A percentile compares a stretch with the other conserved stretches of the same genome.
phyloP scores from a whole-genome alignment of 2,888 invertebrate genomes.

The Agonum fuliginosum region DNA sequence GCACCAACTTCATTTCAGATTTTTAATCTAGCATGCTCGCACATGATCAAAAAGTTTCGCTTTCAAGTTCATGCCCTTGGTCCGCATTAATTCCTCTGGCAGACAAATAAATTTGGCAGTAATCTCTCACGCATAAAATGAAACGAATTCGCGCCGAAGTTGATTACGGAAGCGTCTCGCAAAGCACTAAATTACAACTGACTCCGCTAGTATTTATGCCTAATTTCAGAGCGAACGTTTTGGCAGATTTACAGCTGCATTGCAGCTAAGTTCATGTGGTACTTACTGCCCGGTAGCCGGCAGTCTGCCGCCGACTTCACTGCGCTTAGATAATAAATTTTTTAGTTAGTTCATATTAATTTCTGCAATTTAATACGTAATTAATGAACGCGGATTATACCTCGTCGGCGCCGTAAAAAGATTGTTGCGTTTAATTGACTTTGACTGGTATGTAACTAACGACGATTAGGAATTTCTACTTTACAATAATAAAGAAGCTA shows the following conservation, averaged over 20 bases:
- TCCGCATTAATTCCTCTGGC: background rate
- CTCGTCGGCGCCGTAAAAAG: conserved; percentile 1
- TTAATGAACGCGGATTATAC: conserved; percentile 17
- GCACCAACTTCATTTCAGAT: too few relatives aligned
- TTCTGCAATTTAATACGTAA: conserved; percentile 21
- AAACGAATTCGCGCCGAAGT: conserved; percentile 3
- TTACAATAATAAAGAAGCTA: background rate
- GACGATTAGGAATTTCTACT: background rate
- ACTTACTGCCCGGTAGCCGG: background rate
- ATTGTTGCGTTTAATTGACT: conserved; percentile 5
- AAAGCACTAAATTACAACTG: conserved; percentile 1
- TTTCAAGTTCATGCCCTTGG: background rate
- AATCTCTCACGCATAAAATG: background rate
- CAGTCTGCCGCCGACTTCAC: background rate
- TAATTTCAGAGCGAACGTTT: conserved; percentile 14
- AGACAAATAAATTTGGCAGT: conserved; percentile 1
- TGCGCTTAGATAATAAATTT: conserved; percentile 1
- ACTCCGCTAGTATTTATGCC: conserved; percentile 35
- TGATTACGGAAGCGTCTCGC: conserved; percentile 13
- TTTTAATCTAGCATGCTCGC: too few relatives aligned
- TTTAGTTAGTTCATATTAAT: background rate
- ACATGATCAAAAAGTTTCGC: too few relatives aligned
- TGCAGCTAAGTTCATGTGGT: background rate
- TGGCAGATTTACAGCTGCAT: conserved; percentile 37
- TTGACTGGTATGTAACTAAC: background rate